A percentile compares a stretch with the other conserved stretches of the same genome.
Evolutionary conservation across 1,140 invertebrate species (phyloP).

Genomic region (Globodera rostochiensis): DNA sequence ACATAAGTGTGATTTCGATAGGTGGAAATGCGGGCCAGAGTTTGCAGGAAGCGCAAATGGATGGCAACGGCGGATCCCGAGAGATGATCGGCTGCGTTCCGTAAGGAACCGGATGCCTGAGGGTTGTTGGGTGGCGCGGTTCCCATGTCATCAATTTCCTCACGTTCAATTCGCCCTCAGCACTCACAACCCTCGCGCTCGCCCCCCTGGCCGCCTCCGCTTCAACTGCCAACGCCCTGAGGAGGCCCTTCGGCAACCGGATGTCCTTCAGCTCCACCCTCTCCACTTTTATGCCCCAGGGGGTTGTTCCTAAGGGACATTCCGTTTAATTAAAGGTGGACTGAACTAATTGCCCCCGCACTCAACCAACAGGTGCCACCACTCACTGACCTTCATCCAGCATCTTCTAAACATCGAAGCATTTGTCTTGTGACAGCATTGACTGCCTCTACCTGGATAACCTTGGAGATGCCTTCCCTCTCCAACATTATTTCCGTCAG

Average conservation of each 20-base stretch:
- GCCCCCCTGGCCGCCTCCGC: constrained; percentile 56
- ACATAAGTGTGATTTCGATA: constrained; percentile 55
- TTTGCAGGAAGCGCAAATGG: constrained; percentile 55
- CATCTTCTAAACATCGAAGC: constrained; percentile 75
- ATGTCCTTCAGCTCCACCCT: constrained; percentile 70
- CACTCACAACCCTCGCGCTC: constrained; percentile 66
- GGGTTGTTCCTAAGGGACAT: constrained; percentile 46
- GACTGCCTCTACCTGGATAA: not conserved
- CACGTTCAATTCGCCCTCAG: constrained; percentile 70
- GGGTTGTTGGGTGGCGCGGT: not conserved
- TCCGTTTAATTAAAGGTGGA: not conserved
- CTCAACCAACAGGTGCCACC: not conserved
- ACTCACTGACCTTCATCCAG: constrained; percentile 56
- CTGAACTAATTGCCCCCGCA: too few species aligned
- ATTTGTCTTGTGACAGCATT: not conserved
- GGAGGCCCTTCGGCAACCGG: constrained; percentile 50
- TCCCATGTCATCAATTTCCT: constrained; percentile 68
- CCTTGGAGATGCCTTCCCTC: constrained; percentile 80
- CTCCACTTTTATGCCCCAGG: constrained; percentile 63
- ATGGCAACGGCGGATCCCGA: constrained; percentile 46
- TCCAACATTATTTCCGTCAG: constrained; percentile 86
- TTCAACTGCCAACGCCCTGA: constrained; percentile 54
- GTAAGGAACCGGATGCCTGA: constrained; percentile 51
- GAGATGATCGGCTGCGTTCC: constrained; percentile 49
- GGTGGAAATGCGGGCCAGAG: constrained; percentile 51